Evolutionary conservation across 2,797 vertebrate genomes (phyloP), one percentile per base, ranked within the genome.

Genomic region (Chloroceryle amazona): DNA sequence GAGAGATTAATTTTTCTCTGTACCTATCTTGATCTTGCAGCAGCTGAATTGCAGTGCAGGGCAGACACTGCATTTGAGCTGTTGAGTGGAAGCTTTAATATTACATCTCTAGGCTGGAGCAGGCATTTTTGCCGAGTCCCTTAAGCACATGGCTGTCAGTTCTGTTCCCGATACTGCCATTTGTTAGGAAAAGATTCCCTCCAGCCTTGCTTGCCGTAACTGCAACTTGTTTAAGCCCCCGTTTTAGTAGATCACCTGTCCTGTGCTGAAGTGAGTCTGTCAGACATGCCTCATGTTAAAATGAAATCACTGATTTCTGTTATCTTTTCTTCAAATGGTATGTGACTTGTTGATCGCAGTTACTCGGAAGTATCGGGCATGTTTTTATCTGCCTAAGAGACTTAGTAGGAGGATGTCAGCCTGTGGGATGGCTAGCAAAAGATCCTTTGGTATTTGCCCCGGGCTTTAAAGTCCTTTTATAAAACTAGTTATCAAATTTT

Each of bases 71-170:
- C 10, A 11, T 39, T 28, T 33, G 65, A 71, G 28, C 44, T 90
- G 47, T 8, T 91, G 9, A 42, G n/a, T 60, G 65, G 47, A 74
- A 82, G 26, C 13, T 23, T 66, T 66, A 46, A 12, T 67, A 21
- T 15, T 63, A 42, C 39, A 74, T 52, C 28, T 74, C 13, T 28
- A 37, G 44, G 19, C 52, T 93, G 72, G 33, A 67, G 42, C 1
- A 28, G 58, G 35, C 1, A 7, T 31, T 49, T 86, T 61, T 57
- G 12, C 6, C 5, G 41, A 71, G 28, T 31, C 37, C 28, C 28
- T 90, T 8, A 22, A 57, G 29, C 9, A 1, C 0, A 0, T 54
- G 22, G 7, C 62, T 49, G 57, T n/a, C 76, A 44, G 4, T 29
- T 44, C 44, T 1, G 0, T 29, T 61, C 17, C 26, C 54, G 29